phyloP scores from a whole-genome alignment of 53 echinoderm and acorn worm genomes.

The Arbacia lixula region DNA sequence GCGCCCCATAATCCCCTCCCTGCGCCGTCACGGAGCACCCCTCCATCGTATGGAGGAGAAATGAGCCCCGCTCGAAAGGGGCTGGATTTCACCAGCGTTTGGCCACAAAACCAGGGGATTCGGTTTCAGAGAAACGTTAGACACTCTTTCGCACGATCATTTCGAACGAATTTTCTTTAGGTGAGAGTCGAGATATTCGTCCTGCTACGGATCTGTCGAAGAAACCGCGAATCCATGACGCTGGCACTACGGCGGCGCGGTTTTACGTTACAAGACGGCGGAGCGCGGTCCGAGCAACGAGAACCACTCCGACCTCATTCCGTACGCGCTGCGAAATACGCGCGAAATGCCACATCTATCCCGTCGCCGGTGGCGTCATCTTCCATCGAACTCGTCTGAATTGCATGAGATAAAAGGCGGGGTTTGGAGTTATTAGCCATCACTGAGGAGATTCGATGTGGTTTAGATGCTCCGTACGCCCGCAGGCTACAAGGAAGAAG shows the following conservation, averaged over 20 bases:
- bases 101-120: constrained; percentile 37
- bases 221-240: constrained; percentile 18
- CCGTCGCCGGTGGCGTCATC: constrained; percentile 46
- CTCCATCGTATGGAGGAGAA: background rate
- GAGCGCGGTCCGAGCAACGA: background rate
- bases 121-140: constrained; percentile 7
- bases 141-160: constrained; percentile 25
- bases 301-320: constrained; percentile 45
- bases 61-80: constrained; percentile 24
- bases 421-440: constrained; percentile 53
- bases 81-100: constrained; percentile 35
- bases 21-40: background rate
- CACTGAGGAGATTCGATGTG: constrained; percentile 35
- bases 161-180: constrained; percentile 38
- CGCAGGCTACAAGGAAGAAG: constrained; percentile 29
- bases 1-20: background rate
- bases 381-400: constrained; percentile 51
- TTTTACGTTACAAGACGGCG: constrained; percentile 22
- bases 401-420: constrained; percentile 52
- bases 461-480: constrained; percentile 30
- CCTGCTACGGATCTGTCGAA: constrained; percentile 24
- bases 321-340: constrained; percentile 32
- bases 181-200: constrained; percentile 30
- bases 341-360: constrained; percentile 44
- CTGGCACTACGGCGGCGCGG: background rate